Conservation (phyloP, 1,140 invertebrate genomes). For the Venturia canescens region DNA sequence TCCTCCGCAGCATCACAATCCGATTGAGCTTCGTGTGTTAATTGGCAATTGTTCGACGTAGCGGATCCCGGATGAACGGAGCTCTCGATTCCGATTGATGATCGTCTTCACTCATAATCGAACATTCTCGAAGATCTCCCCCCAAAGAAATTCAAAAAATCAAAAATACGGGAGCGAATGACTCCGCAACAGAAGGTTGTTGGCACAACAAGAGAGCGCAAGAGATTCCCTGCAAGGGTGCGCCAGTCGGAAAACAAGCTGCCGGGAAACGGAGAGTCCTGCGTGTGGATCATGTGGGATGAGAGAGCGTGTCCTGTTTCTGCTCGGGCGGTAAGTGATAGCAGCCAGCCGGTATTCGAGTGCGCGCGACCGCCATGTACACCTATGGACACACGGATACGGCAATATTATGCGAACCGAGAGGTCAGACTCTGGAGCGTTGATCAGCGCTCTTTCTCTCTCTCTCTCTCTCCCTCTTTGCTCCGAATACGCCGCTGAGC, state of each 20-base stretch:
- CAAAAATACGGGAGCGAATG: background rate
- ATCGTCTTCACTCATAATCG: too few species aligned
- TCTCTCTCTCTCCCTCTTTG: background rate
- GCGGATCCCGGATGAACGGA: background rate
- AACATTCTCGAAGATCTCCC: too few species aligned
- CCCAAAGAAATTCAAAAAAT: too few species aligned
- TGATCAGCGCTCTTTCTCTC: background rate
- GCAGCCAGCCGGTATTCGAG: conserved; percentile 42
- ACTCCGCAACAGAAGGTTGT: conserved; percentile 21
- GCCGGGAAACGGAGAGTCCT: conserved; percentile 42
- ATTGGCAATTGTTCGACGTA: background rate
- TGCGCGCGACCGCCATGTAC: background rate
- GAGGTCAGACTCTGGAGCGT: background rate
- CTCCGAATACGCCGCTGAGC: background rate
- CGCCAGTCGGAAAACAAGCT: conserved; percentile 37
- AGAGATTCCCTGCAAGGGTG: background rate
- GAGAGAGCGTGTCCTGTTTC: conserved; percentile 42
- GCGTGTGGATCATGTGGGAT: background rate
- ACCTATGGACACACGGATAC: background rate
- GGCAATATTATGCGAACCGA: background rate
- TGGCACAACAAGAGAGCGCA: background rate
- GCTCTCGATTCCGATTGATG: too few species aligned
- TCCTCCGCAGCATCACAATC: background rate
- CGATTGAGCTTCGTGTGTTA: background rate
- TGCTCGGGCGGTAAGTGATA: conserved; percentile 44